Percentiles rank a stretch among this genome's conserved stretches.
Evolutionary conservation across 1,140 invertebrate species (phyloP).

Genomic region (Lysiphlebus fabarum): DNA sequence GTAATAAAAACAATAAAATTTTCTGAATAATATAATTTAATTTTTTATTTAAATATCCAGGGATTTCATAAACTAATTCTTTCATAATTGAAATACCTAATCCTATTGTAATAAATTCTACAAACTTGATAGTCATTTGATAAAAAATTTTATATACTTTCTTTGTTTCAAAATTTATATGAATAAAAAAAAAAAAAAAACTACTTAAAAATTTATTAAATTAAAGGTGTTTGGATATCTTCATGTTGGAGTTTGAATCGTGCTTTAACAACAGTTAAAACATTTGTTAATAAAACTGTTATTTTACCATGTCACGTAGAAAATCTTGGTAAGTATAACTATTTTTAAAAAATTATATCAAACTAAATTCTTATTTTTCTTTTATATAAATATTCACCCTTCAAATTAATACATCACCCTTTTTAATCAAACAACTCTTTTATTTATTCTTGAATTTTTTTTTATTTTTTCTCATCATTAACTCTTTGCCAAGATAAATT

Average conservation of each 20-base stretch:
- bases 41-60: not conserved
- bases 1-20: too few relatives aligned
- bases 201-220: not conserved
- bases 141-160: conserved; percentile 15
- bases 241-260: conserved; percentile 51
- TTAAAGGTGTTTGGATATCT: conserved; percentile 20
- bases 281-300: conserved; percentile 70
- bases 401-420: too few relatives aligned
- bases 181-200: too few relatives aligned
- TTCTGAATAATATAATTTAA: too few relatives aligned
- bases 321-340: conserved; percentile 51
- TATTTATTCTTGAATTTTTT: not conserved
- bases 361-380: not conserved
- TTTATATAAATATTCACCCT: too few relatives aligned
- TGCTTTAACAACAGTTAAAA: conserved; percentile 69
- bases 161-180: not conserved
- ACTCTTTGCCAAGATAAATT: too few relatives aligned
- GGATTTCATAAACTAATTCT: conserved; percentile 11
- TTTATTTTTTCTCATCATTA: not conserved
- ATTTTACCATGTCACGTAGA: conserved; percentile 69
- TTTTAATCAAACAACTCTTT: too few relatives aligned
- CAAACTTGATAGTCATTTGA: conserved; percentile 8
- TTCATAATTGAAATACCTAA: conserved; percentile 13
- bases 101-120: conserved; percentile 6
- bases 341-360: too few relatives aligned